phyloP scores from a whole-genome alignment of 1,140 invertebrate genomes.

The Bombus sylvicola region DNA sequence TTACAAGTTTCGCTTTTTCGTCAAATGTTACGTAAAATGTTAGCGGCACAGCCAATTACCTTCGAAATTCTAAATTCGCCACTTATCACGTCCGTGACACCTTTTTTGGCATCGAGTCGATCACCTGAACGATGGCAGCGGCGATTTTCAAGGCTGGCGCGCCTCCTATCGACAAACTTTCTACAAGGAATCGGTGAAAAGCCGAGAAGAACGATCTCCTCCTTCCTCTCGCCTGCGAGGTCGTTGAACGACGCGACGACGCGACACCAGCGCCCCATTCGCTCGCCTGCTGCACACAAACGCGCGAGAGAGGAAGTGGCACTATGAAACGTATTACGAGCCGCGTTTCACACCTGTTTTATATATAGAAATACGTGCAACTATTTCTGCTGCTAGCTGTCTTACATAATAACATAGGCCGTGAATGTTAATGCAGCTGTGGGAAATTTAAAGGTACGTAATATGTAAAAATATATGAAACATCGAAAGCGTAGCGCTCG shows the following conservation, averaged over 20 bases:
- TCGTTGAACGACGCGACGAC: conserved; percentile 56
- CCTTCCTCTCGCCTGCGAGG: conserved; percentile 60
- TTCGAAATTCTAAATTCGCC: conserved; percentile 1
- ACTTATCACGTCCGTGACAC: conserved; percentile 40
- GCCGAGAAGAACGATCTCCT: conserved; percentile 57
- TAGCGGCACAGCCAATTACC: background rate
- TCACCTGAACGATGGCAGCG: background rate
- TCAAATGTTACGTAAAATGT: background rate
- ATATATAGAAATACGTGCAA: background rate
- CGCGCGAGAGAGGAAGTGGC: background rate
- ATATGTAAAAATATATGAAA: too few species aligned
- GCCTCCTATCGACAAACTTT: conserved; percentile 49
- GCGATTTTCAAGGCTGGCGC: conserved; percentile 54
- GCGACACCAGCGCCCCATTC: conserved; percentile 45
- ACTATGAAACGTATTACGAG: background rate
- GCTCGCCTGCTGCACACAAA: conserved; percentile 14
- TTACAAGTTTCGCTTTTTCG: background rate
- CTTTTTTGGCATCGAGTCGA: conserved; percentile 3
- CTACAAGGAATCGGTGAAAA: conserved; percentile 64
- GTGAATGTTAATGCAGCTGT: background rate
- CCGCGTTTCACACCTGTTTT: background rate
- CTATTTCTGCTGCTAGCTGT: background rate
- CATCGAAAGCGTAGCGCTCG: background rate
- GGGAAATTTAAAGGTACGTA: background rate
- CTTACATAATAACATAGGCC: background rate